Conservation (phyloP, 2,113 vertebrate species). For the Cyprinodon brontotheroides region DNA sequence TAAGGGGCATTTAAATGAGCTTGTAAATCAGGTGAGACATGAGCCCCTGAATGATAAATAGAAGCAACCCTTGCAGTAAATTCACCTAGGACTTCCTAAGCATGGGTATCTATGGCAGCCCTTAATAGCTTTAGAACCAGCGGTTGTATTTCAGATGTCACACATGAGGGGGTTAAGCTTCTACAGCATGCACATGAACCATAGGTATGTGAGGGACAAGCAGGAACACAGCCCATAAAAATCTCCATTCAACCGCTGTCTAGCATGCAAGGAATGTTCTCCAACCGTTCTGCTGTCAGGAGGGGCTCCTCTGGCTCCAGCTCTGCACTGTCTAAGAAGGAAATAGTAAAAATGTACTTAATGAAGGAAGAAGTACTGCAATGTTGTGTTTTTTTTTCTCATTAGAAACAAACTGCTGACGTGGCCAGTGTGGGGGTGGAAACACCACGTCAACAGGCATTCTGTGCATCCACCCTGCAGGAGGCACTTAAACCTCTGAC, state of each 20-base stretch:
- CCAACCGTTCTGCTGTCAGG: constrained; percentile 36
- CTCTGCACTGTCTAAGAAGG: constrained; percentile 44
- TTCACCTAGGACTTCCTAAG: not conserved
- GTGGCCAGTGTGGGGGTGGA: constrained; percentile 28
- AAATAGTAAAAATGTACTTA: constrained; percentile 17
- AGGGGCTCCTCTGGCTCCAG: constrained; percentile 31
- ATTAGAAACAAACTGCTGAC: constrained; percentile 63
- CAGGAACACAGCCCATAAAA: constrained; percentile 60
- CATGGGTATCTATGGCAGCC: not conserved
- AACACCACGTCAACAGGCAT: constrained; percentile 40
- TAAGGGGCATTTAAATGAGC: constrained; percentile 19
- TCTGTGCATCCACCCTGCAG: constrained; percentile 50
- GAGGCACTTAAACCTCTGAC: constrained; percentile 75
- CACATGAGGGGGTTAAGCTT: constrained; percentile 49
- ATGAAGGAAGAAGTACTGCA: constrained; percentile 29
- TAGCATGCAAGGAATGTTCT: constrained; percentile 62
- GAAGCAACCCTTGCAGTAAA: not conserved
- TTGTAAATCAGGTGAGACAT: not conserved
- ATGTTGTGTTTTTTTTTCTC: constrained; percentile 44
- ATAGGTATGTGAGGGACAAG: constrained; percentile 60
- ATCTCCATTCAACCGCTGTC: constrained; percentile 50
- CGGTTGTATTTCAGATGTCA: constrained; percentile 16
- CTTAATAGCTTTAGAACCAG: not conserved
- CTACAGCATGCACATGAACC: constrained; percentile 46
- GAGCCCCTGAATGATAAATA: not conserved